These are phyloP conservation scores for Hiodon alosoides DNA, from an alignment of 2,113 vertebrate species.

Conservation along the genomic window DNA sequence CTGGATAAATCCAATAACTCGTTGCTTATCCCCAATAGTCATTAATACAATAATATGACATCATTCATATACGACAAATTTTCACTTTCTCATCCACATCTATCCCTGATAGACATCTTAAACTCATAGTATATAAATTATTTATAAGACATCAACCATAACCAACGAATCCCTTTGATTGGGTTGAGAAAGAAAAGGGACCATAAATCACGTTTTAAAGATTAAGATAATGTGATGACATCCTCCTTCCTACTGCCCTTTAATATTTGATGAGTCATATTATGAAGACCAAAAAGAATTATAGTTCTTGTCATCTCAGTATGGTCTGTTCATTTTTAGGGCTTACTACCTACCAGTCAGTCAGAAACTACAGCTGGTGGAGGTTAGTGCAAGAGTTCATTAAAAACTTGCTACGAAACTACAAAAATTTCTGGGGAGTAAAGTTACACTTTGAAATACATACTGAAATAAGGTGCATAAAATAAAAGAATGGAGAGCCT, in stretches of 20 bases:
- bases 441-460: too few relatives aligned
- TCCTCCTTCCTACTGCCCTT: conserved; percentile 71
- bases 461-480: too few relatives aligned
- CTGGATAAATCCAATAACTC: conserved; percentile 32
- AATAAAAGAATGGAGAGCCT: too few relatives aligned
- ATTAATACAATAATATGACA: conserved; percentile 39
- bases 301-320: conserved; percentile 31
- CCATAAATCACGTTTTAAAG: conserved; percentile 65
- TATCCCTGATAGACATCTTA: conserved; percentile 22
- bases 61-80: conserved; percentile 19
- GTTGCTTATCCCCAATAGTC: conserved; percentile 18
- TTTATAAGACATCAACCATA: conserved; percentile 29
- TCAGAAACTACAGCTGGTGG: neutral
- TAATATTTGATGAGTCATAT: conserved; percentile 59
- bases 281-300: conserved; percentile 35
- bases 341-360: neutral
- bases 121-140: conserved; percentile 37
- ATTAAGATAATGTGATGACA: conserved; percentile 67
- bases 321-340: conserved; percentile 32
- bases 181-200: conserved; percentile 34
- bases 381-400: neutral
- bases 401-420: neutral
- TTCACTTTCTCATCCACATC: conserved; percentile 13
- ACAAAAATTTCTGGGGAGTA: too few relatives aligned
- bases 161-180: conserved; percentile 28